Evolutionary conservation across 2,113 vertebrate genomes (phyloP), one percentile per base, ranked within the genome.

Genomic region (Xyrauchen texanus): DNA sequence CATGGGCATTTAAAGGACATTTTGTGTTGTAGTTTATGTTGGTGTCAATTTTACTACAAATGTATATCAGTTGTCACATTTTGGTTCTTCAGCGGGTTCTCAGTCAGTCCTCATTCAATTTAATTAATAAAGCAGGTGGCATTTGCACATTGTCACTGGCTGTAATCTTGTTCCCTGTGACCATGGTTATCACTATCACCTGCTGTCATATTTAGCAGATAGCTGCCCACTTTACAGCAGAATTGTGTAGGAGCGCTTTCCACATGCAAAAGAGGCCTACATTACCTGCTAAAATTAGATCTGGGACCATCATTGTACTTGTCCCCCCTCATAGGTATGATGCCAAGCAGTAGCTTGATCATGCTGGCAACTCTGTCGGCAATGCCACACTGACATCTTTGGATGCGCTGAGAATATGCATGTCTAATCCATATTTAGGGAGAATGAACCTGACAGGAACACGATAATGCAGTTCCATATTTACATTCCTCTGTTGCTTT

Each of bases 361-460:
- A 34, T 34, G 21, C 21, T 34, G 21, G 1, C 47, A 68, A 9
- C 47, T 71, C 73, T 58, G 72, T 82, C 51, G 12, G 21, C 10
- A 8, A 64, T 11, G 16, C 80, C 68, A 64, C 5, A 21, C 34
- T 10, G 21, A n/a, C 15, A 3, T 58, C 68, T 68, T 75, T 85
- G 76, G 44, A 45, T 16, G 80, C 68, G 57, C 77, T 61, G 45
- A 64, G 66, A 85, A 74, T 8, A 75, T 67, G 57, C 60, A 65
- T 81, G 68, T 86, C 78, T 77, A 83, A 85, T 76, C 83, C 80
- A 77, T 77, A 45, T 65, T 72, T 13, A 7, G 68, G 7, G 10
- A 47, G 52, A 85, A 76, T 82, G 63, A 82, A 87, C 86, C 85
- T 86, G 83, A 86, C 82, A 86, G 79, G 85, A 88, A 87, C 84